Base-by-base conservation (phyloP, 2,113 vertebrate genomes). In the Entomyzon cyanotis region DNA sequence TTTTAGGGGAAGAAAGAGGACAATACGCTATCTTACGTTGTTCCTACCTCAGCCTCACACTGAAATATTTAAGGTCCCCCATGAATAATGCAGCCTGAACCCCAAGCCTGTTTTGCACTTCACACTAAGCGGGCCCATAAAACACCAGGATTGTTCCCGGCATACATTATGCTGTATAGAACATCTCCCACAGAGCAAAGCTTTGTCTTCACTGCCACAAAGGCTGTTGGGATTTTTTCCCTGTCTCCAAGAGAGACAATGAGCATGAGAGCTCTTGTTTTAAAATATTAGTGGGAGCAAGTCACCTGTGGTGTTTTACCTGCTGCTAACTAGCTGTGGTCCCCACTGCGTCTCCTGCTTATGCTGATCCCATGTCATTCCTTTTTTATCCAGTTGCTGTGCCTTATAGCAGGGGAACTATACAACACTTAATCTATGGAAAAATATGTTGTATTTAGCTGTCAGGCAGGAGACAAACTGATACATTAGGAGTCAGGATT, bases 11-110 rank as follows among this genome's bases (percentile, higher is more conserved):
- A 84, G 73, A 78, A 89, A 49, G 25, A 58, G 78, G 56, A 71
- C 62, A 49, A 44, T 60, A 37, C 0, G 0, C 53, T 49, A 6
- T 70, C 86, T 88, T 62, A 15, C 3, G 0, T 52, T 67, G 39
- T 75, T 87, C 69, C 42, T 75, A 63, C 91, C 89, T 94, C 92
- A 47, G 60, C 65, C 49, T 85, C 30, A 4, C 65, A 9, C 93
- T 95, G 95, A 94, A 96, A 96, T 97, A 94, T 97, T 95, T 84
- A 94, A 92, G 87, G 69, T 94, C 69, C 77, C 18, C 93, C 52
- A 91, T 96, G 89, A 96, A 96, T 97, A 94, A 97, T 95, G 96
- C 94, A 94, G 80, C 83, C 75, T 78, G 80, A 87, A 73, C 86
- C 89, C 89, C 44, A 12, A 89, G 84, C 86, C 93, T 96, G 77